phyloP scores from a whole-genome alignment of 2,113 vertebrate genomes.

The Prietella phreatophila region DNA sequence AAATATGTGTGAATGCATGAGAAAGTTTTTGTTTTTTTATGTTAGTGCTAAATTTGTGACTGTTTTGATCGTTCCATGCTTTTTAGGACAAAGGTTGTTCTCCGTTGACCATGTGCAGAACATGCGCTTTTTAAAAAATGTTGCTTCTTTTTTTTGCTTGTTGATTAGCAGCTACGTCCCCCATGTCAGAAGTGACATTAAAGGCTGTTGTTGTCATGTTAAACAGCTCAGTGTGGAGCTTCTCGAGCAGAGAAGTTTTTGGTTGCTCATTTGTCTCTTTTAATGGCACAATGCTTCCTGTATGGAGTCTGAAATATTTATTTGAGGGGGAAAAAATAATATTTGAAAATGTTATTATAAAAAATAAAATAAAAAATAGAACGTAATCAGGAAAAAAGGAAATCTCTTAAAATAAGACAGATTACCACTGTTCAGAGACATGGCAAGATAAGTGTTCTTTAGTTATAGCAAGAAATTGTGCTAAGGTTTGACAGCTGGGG shows the following conservation, averaged over 20 bases:
- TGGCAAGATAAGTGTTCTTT: slow-evolving; percentile 29
- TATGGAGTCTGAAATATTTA: slow-evolving; percentile 49
- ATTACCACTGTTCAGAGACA: slow-evolving; percentile 18
- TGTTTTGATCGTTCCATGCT: slow-evolving; percentile 54
- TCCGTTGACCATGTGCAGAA: background rate
- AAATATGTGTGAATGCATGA: slow-evolving; percentile 69
- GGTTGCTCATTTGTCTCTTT: slow-evolving; percentile 42
- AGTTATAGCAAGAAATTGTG: slow-evolving; percentile 10
- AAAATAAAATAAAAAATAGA: background rate
- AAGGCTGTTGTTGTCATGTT: slow-evolving; percentile 26
- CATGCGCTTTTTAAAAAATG: background rate
- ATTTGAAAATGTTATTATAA: slow-evolving; percentile 34
- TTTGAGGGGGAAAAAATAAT: slow-evolving; percentile 28
- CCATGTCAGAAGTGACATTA: background rate
- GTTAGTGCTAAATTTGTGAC: background rate
- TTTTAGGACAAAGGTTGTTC: slow-evolving; percentile 1
- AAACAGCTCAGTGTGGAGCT: slow-evolving; percentile 22
- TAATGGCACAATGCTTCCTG: slow-evolving; percentile 53
- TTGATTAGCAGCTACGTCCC: slow-evolving; percentile 2
- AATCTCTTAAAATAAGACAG: slow-evolving; percentile 15
- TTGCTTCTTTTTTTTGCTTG: background rate
- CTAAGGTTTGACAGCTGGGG: background rate
- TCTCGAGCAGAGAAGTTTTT: slow-evolving; percentile 13
- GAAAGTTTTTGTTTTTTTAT: slow-evolving; percentile 26
- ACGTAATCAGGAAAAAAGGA: background rate